phyloP scores from a whole-genome alignment of 2,797 vertebrate genomes.

The Trichosurus vulpecula region DNA sequence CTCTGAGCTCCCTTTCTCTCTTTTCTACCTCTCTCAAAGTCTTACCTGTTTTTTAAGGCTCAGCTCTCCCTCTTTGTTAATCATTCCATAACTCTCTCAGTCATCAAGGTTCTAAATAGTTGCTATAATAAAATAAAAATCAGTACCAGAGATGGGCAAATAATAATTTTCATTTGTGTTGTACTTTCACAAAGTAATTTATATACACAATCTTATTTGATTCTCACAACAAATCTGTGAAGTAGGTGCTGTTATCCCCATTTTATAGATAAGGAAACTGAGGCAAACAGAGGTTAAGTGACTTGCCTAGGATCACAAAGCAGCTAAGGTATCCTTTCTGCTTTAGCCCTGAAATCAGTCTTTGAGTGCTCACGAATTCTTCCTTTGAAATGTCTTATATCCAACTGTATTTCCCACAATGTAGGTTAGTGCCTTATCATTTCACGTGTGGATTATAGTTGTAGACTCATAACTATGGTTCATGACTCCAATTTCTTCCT shows the following conservation, averaged over 20 bases:
- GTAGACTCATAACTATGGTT: no score
- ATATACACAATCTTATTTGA: background rate
- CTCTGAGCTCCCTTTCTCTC: background rate
- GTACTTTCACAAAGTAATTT: background rate
- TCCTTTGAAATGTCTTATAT: no score
- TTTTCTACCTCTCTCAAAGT: background rate
- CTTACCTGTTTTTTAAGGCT: background rate
- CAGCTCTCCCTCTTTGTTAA: background rate
- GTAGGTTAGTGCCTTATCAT: no score
- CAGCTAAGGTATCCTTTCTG: no score
- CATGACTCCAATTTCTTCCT: no score
- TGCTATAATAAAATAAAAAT: background rate
- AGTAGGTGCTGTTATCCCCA: background rate
- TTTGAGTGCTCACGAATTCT: no score
- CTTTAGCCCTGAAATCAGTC: no score
- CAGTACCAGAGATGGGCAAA: background rate
- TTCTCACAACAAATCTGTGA: background rate
- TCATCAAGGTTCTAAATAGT: background rate
- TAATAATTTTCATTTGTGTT: background rate
- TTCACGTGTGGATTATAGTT: no score
- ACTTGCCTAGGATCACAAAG: background rate
- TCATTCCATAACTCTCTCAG: background rate
- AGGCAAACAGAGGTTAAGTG: background rate
- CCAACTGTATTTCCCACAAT: no score
- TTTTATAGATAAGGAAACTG: background rate